Evolutionary conservation across 2,888 invertebrate species (phyloP), one percentile per base, ranked within the genome.

Genomic region (Dinocampus coccinellae): DNA sequence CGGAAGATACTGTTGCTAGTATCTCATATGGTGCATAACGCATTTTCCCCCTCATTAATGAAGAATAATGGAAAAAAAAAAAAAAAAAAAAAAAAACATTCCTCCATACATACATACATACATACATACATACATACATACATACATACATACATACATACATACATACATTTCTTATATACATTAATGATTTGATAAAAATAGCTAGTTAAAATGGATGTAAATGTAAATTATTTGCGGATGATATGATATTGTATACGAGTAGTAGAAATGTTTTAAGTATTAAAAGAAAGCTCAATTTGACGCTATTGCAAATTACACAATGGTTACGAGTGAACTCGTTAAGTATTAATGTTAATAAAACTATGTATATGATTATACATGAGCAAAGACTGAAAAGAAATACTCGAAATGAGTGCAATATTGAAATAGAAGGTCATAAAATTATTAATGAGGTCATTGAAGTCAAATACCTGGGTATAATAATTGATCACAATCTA

Each of bases 191-290:
- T n/a, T n/a, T n/a, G n/a, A n/a, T n/a, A n/a, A n/a, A n/a, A n/a
- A n/a, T n/a, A n/a, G n/a, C n/a, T n/a, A n/a, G n/a, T n/a, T n/a
- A 63, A 11, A 55, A 55, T 55, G 55, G 60, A 34, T 66, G 63
- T 61, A 11, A 2, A 64, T 57, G 53, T 42, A 72, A 73, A 61
- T 47, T 73, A 26, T 76, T 76, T 68, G 73, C 74, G 2, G 73
- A 75, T 33, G 74, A 72, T 20, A 66, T 61, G 55, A 67, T 73
- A 20, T 11, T 73, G 20, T 70, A 73, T 70, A 16, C 26, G 1
- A 36, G 36, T 39, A 65, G 47, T 39, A 24, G 55, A 0, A 60
- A 68, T 39, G 10, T 67, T 0, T 4, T 36, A 36, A 47, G 22
- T n/a, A 67, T 68, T 61, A n/a, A 68, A 42, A 10, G 29, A 4